Conservation (phyloP, 2,113 vertebrate genomes). For the Sapayoa aenigma region DNA sequence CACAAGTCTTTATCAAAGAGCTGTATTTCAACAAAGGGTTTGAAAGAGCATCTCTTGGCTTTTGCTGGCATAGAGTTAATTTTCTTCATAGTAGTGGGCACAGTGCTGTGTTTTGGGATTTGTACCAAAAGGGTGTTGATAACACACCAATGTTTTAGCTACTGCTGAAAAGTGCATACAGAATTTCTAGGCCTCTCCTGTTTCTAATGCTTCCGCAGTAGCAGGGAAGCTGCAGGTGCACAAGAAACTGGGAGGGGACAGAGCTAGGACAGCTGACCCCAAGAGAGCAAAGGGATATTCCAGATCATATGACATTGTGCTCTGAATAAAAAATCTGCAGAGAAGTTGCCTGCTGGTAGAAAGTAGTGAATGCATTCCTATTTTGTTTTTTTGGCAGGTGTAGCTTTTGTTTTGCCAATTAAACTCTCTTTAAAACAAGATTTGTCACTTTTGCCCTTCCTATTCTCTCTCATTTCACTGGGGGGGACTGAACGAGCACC, state of each 20-base stretch:
- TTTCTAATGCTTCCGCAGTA: not conserved
- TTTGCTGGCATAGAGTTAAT: not conserved
- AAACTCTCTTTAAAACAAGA: not conserved
- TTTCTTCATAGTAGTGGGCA: not conserved
- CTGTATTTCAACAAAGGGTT: not conserved
- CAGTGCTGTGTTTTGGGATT: not conserved
- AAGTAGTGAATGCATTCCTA: not conserved
- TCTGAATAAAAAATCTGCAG: not conserved
- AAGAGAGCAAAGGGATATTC: not conserved
- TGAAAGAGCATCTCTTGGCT: not conserved
- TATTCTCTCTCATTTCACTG: not conserved
- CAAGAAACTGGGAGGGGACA: not conserved
- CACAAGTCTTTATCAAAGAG: not conserved
- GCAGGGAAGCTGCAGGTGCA: not conserved
- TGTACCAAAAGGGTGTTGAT: not conserved
- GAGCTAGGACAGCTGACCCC: not conserved
- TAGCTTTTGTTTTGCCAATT: not conserved
- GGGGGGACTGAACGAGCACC: fast-evolving
- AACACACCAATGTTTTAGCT: not conserved
- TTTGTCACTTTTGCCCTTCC: not conserved
- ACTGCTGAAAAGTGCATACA: not conserved
- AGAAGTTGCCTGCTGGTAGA: not conserved
- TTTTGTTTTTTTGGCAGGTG: not conserved
- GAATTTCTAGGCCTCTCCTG: not conserved
- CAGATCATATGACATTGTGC: not conserved